These are phyloP conservation scores for Thumatha senex DNA, from an alignment of 2,888 invertebrate genomes.

Conservation along the genomic window DNA sequence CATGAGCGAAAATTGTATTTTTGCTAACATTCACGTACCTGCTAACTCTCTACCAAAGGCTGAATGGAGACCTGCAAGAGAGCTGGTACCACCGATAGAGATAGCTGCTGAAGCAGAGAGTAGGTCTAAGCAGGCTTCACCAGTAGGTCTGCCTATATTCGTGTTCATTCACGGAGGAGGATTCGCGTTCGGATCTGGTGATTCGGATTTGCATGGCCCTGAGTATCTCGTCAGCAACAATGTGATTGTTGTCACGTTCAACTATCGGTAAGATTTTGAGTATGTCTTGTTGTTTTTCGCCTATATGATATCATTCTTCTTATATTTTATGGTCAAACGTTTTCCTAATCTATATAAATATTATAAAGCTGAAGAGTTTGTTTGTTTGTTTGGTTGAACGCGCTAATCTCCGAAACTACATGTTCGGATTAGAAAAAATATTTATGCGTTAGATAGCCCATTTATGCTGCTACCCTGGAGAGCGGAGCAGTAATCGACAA, in stretches of 20 bases:
- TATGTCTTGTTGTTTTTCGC: too few relatives aligned
- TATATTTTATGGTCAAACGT: too few relatives aligned
- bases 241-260: slow-evolving; percentile 72
- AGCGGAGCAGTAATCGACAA: too few relatives aligned
- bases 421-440: too few relatives aligned
- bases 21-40: slow-evolving; percentile 70
- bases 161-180: slow-evolving; percentile 76
- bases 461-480: too few relatives aligned
- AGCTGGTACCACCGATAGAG: slow-evolving; percentile 35
- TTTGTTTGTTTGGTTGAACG: too few relatives aligned
- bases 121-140: slow-evolving; percentile 3
- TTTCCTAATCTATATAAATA: too few relatives aligned
- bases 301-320: too few relatives aligned
- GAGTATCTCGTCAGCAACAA: slow-evolving; percentile 63
- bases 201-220: slow-evolving; percentile 66
- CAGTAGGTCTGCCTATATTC: slow-evolving; percentile 56
- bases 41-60: slow-evolving; percentile 38
- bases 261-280: slow-evolving; percentile 59
- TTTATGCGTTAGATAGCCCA: too few relatives aligned
- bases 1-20: slow-evolving; percentile 66
- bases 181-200: slow-evolving; percentile 70
- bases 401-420: too few relatives aligned
- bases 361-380: too few relatives aligned
- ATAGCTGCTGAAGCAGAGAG: slow-evolving; percentile 20
- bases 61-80: slow-evolving; percentile 15